Conservation (phyloP, 35 echinoderm and acorn worm genomes). For the Heliocidaris erythrogramma region DNA sequence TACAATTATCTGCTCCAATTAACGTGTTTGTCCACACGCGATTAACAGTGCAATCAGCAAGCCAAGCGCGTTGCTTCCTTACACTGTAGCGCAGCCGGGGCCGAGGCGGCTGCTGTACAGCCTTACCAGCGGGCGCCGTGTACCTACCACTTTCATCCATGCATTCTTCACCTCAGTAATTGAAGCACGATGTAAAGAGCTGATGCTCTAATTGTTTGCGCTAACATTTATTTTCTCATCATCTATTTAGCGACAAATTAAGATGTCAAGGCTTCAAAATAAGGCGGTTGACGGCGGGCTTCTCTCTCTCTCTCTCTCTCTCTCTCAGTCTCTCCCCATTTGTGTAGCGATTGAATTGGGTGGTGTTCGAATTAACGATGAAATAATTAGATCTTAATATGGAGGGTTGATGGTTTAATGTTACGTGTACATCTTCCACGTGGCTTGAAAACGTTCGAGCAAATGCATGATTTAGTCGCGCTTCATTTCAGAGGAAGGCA, state of each 20-base stretch:
- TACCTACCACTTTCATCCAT: background rate
- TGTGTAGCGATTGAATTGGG: background rate
- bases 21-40: slow-evolving; percentile 37
- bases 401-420: background rate
- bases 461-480: too few relatives aligned
- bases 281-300: background rate
- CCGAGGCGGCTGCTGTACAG: background rate
- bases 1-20: slow-evolving; percentile 35
- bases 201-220: slow-evolving; percentile 26
- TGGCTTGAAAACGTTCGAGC: background rate
- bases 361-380: background rate
- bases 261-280: slow-evolving; percentile 26
- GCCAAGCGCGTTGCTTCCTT: background rate
- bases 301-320: background rate
- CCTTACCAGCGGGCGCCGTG: background rate
- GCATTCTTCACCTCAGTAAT: background rate
- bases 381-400: background rate
- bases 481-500: background rate
- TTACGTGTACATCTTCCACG: background rate
- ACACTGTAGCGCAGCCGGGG: background rate
- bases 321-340: too few relatives aligned
- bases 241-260: background rate
- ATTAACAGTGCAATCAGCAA: background rate
- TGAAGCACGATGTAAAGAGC: background rate
- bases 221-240: slow-evolving; percentile 43